These are phyloP conservation scores for Ctenodactylus gundi DNA, from an alignment of 2,113 vertebrate species.

Conservation along the genomic window DNA sequence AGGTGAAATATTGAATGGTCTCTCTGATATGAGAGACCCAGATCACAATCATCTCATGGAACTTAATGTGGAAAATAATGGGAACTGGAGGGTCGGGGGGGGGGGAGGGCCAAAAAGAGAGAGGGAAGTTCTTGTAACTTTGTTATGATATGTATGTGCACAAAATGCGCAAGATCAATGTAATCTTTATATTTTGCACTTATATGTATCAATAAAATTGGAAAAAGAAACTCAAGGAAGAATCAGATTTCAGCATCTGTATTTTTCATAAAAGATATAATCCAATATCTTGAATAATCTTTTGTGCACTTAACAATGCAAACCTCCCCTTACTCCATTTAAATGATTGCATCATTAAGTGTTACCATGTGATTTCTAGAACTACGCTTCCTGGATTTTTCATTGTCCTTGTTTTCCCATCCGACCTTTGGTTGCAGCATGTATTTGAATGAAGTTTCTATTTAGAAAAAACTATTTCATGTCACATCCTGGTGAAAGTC, in stretches of 20 bases:
- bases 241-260: background rate
- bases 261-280: background rate
- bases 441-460: background rate
- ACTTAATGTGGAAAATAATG: no score
- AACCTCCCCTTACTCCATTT: background rate
- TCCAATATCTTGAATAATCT: background rate
- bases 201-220: no score
- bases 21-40: no score
- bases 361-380: background rate
- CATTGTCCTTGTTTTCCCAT: background rate
- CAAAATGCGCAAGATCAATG: no score
- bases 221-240: background rate
- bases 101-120: no score
- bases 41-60: no score
- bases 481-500: background rate
- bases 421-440: background rate
- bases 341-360: background rate
- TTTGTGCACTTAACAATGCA: background rate
- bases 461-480: background rate
- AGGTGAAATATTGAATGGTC: no score
- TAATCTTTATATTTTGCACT: no score
- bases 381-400: background rate
- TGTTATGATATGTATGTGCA: no score
- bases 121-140: no score
- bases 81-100: no score